Percentiles rank a stretch among this genome's conserved stretches.
Conservation (phyloP, 1,140 invertebrate species). For the Orchesella cincta region DNA sequence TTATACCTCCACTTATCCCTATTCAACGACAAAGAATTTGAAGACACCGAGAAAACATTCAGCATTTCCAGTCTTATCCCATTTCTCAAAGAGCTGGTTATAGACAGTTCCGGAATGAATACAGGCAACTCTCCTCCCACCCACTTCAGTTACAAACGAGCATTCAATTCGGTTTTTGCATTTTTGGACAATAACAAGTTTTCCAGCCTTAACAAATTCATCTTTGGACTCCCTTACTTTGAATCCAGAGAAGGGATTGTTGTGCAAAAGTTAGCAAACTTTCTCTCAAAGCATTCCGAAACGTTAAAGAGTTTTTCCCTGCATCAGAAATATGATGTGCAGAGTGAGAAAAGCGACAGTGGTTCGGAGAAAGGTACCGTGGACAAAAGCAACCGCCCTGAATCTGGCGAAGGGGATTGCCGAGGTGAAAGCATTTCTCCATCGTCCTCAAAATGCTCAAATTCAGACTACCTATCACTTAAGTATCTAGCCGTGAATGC, state of each 20-base stretch:
- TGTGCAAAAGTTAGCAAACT: background rate
- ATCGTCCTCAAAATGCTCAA: no score
- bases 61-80: background rate
- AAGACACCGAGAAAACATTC: background rate
- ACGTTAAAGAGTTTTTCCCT: background rate
- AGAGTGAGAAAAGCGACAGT: background rate
- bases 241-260: slow-evolving; percentile 7
- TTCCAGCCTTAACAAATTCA: background rate
- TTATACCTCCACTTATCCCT: background rate
- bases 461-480: background rate
- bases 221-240: background rate
- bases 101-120: background rate
- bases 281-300: background rate
- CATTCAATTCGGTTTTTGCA: background rate
- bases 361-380: background rate
- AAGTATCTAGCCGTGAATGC: background rate
- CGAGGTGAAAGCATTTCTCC: background rate
- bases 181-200: background rate
- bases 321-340: background rate
- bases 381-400: background rate
- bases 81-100: background rate
- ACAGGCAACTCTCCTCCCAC: background rate
- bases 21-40: background rate
- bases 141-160: background rate
- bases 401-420: background rate